Evolutionary conservation across 2,113 vertebrate genomes (phyloP).

Genomic region (Coturnix japonica): DNA sequence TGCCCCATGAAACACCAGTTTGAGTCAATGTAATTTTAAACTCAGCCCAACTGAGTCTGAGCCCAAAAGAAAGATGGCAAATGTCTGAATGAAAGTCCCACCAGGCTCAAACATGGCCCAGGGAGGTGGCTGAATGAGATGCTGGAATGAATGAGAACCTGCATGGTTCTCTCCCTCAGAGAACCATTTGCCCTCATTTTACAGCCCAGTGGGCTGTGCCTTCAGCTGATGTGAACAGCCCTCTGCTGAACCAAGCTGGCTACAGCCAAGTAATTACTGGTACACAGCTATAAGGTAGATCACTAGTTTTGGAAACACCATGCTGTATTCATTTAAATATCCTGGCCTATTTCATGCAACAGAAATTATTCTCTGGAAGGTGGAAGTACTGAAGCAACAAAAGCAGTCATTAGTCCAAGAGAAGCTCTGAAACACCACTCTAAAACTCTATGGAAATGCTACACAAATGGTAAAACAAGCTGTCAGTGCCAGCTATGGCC

Average conservation of each 20-base stretch:
- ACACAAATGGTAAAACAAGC: background rate
- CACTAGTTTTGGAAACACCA: background rate
- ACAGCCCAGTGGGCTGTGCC: background rate
- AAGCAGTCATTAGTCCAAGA: background rate
- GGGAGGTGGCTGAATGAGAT: accelerated
- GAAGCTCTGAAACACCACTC: background rate
- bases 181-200: constrained; percentile 3
- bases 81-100: accelerated
- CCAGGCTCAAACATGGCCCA: background rate
- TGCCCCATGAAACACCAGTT: background rate
- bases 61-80: background rate
- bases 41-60: background rate
- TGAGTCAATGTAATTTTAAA: background rate
- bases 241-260: background rate
- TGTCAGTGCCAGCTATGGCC: background rate
- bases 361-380: background rate
- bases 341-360: background rate
- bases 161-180: background rate
- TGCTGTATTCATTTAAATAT: background rate
- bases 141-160: background rate
- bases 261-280: background rate
- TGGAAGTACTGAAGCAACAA: background rate
- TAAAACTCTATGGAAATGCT: background rate
- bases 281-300: background rate
- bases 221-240: background rate